Base-by-base conservation (phyloP, 2,888 invertebrate species). In the Hanleya hanleyi region DNA sequence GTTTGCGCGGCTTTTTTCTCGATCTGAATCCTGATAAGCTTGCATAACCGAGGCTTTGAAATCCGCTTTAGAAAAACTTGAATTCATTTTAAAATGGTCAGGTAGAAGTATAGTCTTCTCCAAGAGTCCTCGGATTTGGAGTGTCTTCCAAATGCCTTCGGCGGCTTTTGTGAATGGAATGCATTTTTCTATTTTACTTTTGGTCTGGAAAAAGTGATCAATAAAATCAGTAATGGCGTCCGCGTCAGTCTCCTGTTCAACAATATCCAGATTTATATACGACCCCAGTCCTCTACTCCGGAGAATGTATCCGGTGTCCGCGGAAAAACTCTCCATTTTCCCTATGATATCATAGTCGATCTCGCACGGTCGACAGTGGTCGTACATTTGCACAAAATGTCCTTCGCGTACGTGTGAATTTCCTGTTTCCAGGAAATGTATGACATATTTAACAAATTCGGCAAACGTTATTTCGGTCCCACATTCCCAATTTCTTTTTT, bases 381-480 rank as follows among this genome's bases (percentile, higher is more conserved):
- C 77, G 33, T 77, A 75, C 35, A 79, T 77, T 0, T 84, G 85
- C 0, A 83, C 76, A 77, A 84, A 85, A 66, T 85, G 85, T 0
- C 77, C 77, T 62, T 85, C 82, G 22, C 81, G 71, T 4, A 78
- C 61, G n/a, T n/a, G n/a, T n/a, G n/a, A n/a, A 5, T 67, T 61
- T 0, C 69, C 64, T 0, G 49, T 71, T 3, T 74, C 65, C 18
- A 75, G 70, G 0, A 73, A 68, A 33, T 70, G 29, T n/a, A 82
- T 79, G 5, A 84, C 69, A 61, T 79, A 82, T 68, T 80, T 80
- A 3, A 84, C 69, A 61, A 80, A 83, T 38, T 83, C 81, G 1
- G 76, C 67, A 76, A 85, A 85, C 33, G 83, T 81, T 7, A 83
- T 78, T 64, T 82, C 79, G 74, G 84, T 79, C 1, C 83, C 85